Evolutionary conservation across 2,888 invertebrate genomes (phyloP).

Genomic region (Scaptomyza caliginosa): DNA sequence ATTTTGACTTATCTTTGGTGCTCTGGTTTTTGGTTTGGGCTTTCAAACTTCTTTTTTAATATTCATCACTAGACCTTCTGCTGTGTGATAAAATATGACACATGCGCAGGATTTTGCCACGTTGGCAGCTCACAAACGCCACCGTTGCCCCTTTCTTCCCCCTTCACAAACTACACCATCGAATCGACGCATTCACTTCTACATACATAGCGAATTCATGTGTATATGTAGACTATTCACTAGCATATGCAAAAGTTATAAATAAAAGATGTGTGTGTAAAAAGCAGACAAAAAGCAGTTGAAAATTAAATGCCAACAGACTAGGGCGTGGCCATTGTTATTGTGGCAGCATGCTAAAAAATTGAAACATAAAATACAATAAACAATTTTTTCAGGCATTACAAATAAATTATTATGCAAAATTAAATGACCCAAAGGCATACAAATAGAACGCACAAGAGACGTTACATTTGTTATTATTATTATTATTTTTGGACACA

Average conservation of each 20-base stretch:
- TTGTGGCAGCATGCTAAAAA: constrained; percentile 50
- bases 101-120: constrained; percentile 74
- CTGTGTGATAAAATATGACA: constrained; percentile 65
- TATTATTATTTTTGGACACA: constrained; percentile 36
- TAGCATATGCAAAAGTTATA: constrained; percentile 60
- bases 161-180: not conserved
- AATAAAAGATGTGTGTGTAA: constrained; percentile 65
- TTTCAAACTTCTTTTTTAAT: constrained; percentile 71
- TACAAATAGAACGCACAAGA: constrained; percentile 34
- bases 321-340: constrained; percentile 67
- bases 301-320: constrained; percentile 76
- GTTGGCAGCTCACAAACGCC: constrained; percentile 59
- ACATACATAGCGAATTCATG: constrained; percentile 3
- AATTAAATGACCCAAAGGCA: constrained; percentile 76
- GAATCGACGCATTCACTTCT: constrained; percentile 4
- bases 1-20: constrained; percentile 23
- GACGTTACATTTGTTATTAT: constrained; percentile 18
- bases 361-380: constrained; percentile 76
- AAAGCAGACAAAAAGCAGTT: constrained; percentile 71
- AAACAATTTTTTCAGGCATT: constrained; percentile 55
- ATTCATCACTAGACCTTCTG: constrained; percentile 54
- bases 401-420: constrained; percentile 79
- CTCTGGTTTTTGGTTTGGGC: constrained; percentile 41
- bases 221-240: constrained; percentile 16
- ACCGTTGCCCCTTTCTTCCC: not conserved